Evolutionary conservation across 2,113 vertebrate species (phyloP), one percentile per base, ranked within the genome.

Genomic region (Copsychus sechellarum): DNA sequence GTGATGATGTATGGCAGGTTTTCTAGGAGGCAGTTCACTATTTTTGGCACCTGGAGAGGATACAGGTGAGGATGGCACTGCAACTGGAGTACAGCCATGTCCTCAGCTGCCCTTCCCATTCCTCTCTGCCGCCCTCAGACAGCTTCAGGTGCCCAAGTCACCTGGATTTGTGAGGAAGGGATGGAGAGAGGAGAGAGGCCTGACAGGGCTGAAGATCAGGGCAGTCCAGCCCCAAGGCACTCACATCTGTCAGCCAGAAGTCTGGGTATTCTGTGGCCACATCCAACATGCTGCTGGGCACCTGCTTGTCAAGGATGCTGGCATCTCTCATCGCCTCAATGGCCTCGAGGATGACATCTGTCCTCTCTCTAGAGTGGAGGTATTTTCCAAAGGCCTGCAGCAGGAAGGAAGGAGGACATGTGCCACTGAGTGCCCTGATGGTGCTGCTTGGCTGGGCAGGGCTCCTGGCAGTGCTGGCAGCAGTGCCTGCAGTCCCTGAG

Each of bases 101-200:
- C 58, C 51, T 38, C 43, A 51, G 23, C 51, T 51, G 40, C 56
- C 25, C 70, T 33, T 69, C 31, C 22, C 40, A 20, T 25, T 45
- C 56, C 25, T 69, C 70, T 54, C 48, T 62, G 47, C 62, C 0
- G 0, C 40, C 67, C 45, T 51, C 0, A 0, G 14, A 5, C 5
- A 8, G 42, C 22, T 60, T 53, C 54, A 66, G 47, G n/a, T 26
- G n/a, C 61, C 14, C n/a, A 22, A 42, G 18, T 26, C 47, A 23
- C 28, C 29, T 53, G 62, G 42, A 9, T 36, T 69, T 40, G 47
- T 28, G 53, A 45, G 33, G 60, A 56, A 38, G n/a, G 40, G 33
- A 21, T 13, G 36, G 33, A 82, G 8, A 11, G 54, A 76, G 78
- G 48, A 40, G 14, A 9, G 48, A 62, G 14, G 62, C 29, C 34